phyloP scores from a whole-genome alignment of 2,113 vertebrate genomes.

The Hypomesus transpacificus region DNA sequence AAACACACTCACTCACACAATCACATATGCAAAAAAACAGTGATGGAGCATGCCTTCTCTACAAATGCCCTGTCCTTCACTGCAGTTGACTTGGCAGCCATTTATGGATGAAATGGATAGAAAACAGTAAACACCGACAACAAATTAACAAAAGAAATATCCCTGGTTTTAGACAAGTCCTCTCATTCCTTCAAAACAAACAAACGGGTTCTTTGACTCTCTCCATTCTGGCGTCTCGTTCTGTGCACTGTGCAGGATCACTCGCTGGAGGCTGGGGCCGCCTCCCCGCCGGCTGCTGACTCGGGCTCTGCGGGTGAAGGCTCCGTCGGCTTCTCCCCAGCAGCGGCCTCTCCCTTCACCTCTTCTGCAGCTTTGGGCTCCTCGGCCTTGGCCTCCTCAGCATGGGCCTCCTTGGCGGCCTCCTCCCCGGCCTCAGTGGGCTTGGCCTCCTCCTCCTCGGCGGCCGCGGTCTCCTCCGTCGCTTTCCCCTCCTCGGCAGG shows the following conservation, averaged over 20 bases:
- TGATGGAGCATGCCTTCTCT: slow-evolving; percentile 50
- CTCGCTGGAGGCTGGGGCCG: slow-evolving; percentile 72
- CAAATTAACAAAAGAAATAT: slow-evolving; percentile 52
- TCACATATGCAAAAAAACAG: slow-evolving; percentile 60
- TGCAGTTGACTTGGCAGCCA: slow-evolving; percentile 61
- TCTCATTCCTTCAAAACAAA: slow-evolving; percentile 91
- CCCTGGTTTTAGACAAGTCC: slow-evolving; percentile 90
- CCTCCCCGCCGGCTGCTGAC: slow-evolving; percentile 81
- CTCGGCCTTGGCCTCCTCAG: slow-evolving; percentile 51
- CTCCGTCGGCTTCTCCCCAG: slow-evolving; percentile 73
- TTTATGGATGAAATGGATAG: slow-evolving; percentile 63
- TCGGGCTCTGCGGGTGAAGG: slow-evolving; percentile 69
- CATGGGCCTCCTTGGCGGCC: slow-evolving; percentile 34
- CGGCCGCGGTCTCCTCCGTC: slow-evolving; percentile 44
- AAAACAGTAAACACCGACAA: slow-evolving; percentile 60
- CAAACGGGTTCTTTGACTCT: slow-evolving; percentile 56
- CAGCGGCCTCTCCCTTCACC: slow-evolving; percentile 60
- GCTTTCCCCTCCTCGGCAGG: slow-evolving; percentile 58
- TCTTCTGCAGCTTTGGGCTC: slow-evolving; percentile 57
- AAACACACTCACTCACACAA: slow-evolving; percentile 45
- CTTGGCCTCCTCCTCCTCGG: slow-evolving; percentile 24
- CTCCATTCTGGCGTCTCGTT: slow-evolving; percentile 52
- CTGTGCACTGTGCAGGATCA: slow-evolving; percentile 59
- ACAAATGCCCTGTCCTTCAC: slow-evolving; percentile 51
- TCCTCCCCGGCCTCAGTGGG: slow-evolving; percentile 11